Evolutionary conservation across 1,140 invertebrate species (phyloP).

Genomic region (Hyposmocoma kahamanoa): DNA sequence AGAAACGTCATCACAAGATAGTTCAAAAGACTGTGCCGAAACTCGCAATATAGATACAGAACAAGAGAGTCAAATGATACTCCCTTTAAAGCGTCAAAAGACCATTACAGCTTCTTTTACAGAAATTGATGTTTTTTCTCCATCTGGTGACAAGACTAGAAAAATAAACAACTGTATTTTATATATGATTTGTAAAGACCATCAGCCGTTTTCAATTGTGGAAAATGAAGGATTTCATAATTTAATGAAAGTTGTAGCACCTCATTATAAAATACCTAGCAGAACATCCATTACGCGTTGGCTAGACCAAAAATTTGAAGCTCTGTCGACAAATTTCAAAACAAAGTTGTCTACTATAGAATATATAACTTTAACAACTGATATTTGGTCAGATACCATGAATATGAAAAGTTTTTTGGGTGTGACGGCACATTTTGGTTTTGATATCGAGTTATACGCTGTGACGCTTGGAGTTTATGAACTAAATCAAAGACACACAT

Average conservation of each 20-base stretch:
- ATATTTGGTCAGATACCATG: not conserved
- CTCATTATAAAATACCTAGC: constrained; percentile 44
- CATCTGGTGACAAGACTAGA: constrained; percentile 13
- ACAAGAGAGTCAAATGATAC: too few species aligned
- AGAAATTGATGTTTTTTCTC: not conserved
- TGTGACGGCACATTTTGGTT: constrained; percentile 27
- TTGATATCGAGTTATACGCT: constrained; percentile 7
- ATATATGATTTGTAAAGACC: constrained; percentile 51
- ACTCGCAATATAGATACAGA: too few species aligned
- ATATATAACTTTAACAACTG: not conserved
- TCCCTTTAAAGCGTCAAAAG: too few species aligned
- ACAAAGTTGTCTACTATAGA: not conserved
- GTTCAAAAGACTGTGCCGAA: too few species aligned
- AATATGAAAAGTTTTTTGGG: constrained; percentile 28
- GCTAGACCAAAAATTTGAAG: constrained; percentile 45
- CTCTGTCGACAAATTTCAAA: constrained; percentile 7
- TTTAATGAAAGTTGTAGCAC: constrained; percentile 39
- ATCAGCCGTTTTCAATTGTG: constrained; percentile 43
- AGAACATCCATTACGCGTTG: constrained; percentile 25
- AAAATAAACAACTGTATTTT: constrained; percentile 16
- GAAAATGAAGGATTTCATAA: constrained; percentile 51
- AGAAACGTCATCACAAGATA: too few species aligned
- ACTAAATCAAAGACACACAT: constrained; percentile 23
- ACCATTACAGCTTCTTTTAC: constrained; percentile 1
- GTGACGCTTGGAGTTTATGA: constrained; percentile 25